phyloP scores from a whole-genome alignment of 2,888 invertebrate species.

The Agriopis marginaria region DNA sequence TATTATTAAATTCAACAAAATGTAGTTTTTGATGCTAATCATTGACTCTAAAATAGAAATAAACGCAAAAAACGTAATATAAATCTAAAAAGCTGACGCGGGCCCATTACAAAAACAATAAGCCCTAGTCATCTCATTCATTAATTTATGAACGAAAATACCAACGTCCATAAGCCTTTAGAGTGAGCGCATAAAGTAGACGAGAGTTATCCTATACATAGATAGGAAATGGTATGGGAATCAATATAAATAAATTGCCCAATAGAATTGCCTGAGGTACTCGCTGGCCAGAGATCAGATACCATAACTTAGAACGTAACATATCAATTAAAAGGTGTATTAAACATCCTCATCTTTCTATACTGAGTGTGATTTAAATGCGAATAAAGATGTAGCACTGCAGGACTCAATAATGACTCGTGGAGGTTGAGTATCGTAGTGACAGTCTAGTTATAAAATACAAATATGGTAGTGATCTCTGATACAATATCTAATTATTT shows the following conservation, averaged over 20 bases:
- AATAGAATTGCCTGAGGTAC: slow-evolving; percentile 77
- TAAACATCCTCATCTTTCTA: slow-evolving; percentile 70
- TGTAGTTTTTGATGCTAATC: neutral
- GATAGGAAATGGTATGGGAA: slow-evolving; percentile 74
- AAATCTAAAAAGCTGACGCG: slow-evolving; percentile 12
- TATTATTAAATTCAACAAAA: no score
- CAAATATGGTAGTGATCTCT: neutral
- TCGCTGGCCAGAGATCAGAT: slow-evolving; percentile 70
- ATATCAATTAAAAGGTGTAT: slow-evolving; percentile 81
- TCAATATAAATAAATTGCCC: slow-evolving; percentile 82
- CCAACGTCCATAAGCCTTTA: slow-evolving; percentile 45
- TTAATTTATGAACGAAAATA: slow-evolving; percentile 40
- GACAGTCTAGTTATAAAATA: slow-evolving; percentile 4
- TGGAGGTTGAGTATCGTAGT: neutral
- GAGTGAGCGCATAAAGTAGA: slow-evolving; percentile 65
- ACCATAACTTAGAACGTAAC: slow-evolving; percentile 80
- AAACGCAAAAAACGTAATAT: neutral
- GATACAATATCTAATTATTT: neutral
- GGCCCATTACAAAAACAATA: slow-evolving; percentile 29
- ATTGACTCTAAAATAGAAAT: slow-evolving; percentile 1
- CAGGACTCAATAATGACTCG: slow-evolving; percentile 15
- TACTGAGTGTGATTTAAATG: slow-evolving; percentile 67
- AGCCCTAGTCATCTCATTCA: slow-evolving; percentile 41
- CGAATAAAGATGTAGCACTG: slow-evolving; percentile 46
- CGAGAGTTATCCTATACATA: slow-evolving; percentile 64